Evolutionary conservation across 2,888 invertebrate genomes (phyloP), one percentile per base, ranked within the genome.

Genomic region (Bombylius major): DNA sequence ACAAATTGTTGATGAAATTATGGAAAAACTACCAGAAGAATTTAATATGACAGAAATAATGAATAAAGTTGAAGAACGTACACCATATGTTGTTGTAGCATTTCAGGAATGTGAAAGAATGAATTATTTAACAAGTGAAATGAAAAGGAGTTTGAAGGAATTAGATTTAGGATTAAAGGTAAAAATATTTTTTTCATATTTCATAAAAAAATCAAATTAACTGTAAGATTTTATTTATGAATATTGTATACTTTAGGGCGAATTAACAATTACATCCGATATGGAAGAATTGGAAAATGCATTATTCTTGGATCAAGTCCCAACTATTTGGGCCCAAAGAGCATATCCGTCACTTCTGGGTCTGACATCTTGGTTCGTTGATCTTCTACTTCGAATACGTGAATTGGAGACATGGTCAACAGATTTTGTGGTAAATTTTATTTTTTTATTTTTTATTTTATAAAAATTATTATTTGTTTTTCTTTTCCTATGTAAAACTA

Each of bases 31-130:
- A 13, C 95, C 96, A 0, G 95, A 95, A 68, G 93, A 95, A 69
- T 97, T 97, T 69, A 94, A 94, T 70, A 94, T 97, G 92, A 71
- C 79, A 1, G 97, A 97, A 71, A 89, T 97, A 60, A 92, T 91
- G 86, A 90, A 88, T 4, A 94, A 95, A 72, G 90, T 92, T 5
- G 96, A 97, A 70, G 96, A 97, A 68, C 79, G 95, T 54, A 95
- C 95, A 0, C 97, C 97, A 0, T 97, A 95, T 68, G 93, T 96
- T 1, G 94, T 96, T 56, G 96, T 97, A 0, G 91, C 91, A 0
- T 90, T 92, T 67, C 92, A 96, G 70, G 96, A 97, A 75, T 95
- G 95, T 68, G 96, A 97, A 72, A 78, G 96, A 51, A 96, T 97
- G 95, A 97, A 97, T 74, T 82, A 83, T 64, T 77, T 97, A 44